Evolutionary conservation across 2,888 invertebrate species (phyloP), one percentile per base, ranked within the genome.

Genomic region (Agriopis leucophaearia): DNA sequence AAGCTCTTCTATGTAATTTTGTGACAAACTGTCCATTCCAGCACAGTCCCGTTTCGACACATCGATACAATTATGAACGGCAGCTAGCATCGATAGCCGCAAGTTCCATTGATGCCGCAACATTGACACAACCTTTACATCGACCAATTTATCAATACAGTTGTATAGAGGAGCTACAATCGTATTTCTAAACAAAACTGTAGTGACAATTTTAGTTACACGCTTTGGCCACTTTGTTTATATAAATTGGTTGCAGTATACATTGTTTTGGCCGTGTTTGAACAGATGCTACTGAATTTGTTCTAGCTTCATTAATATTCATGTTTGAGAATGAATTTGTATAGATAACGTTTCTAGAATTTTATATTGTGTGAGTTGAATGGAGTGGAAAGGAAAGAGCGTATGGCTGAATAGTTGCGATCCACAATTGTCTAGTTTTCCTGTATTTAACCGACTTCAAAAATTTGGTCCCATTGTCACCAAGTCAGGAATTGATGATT

Each of bases 261-360:
- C 42, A 55, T 42, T 27, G 47, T 58, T 45, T 9, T 15, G 48
- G 48, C 15, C 15, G 48, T 73, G 67, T 74, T 74, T 70, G 52
- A 40, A 51, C 73, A 72, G 69, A 61, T 67, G 69, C 35, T n/a
- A 40, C 47, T 9, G 54, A 57, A 66, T 59, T 51, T 38, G 69
- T 56, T 42, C 50, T n/a, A 10, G 35, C 42, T 62, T 58, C 66
- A 72, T 66, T 68, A 59, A 64, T 56, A 69, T 66, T 51, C 61
- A 40, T 60, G 35, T 59, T 58, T 56, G 5, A 48, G 15, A 12
- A 51, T 40, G 58, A 52, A 66, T 44, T 50, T 59, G 59, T 38
- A 38, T 42, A 45, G 45, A 35, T 16, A 16, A 44, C n/a, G 51
- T 63, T 56, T 38, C 48, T 63, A 64, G 10, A 13, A 15, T 13